Conservation (phyloP, 2,888 invertebrate species). For the Patella pellucida region DNA sequence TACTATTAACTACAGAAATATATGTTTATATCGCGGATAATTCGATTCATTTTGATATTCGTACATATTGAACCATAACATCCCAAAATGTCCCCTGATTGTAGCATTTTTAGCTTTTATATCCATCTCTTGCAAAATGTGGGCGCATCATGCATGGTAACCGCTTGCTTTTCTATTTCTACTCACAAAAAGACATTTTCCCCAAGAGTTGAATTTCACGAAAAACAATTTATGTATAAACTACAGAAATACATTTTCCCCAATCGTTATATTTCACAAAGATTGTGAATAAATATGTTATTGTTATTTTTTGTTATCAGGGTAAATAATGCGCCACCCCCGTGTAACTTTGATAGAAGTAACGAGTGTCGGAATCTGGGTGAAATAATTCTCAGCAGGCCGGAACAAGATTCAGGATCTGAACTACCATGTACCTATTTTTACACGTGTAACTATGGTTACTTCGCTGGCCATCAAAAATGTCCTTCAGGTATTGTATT, state of each 20-base stretch:
- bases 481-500: constrained; percentile 38
- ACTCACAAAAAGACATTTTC: not conserved
- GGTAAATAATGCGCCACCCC: constrained; percentile 21
- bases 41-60: too few species aligned
- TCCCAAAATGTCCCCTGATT: too few species aligned
- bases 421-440: constrained; percentile 36
- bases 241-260: too few species aligned
- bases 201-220: not conserved
- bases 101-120: too few species aligned
- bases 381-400: constrained; percentile 25
- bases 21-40: too few species aligned
- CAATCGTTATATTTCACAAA: too few species aligned
- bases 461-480: constrained; percentile 41
- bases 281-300: not conserved
- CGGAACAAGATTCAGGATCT: constrained; percentile 21
- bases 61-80: too few species aligned
- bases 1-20: too few species aligned
- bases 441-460: constrained; percentile 43
- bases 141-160: too few species aligned
- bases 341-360: constrained; percentile 24
- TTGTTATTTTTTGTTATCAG: not conserved
- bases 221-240: too few species aligned
- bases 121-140: too few species aligned
- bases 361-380: constrained; percentile 21
- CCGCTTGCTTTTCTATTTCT: not conserved